Percentiles rank a stretch among this genome's conserved stretches.
These are phyloP conservation scores for Erythrolamprus reginae DNA, from an alignment of 2,113 vertebrate species.

Conservation along the genomic window DNA sequence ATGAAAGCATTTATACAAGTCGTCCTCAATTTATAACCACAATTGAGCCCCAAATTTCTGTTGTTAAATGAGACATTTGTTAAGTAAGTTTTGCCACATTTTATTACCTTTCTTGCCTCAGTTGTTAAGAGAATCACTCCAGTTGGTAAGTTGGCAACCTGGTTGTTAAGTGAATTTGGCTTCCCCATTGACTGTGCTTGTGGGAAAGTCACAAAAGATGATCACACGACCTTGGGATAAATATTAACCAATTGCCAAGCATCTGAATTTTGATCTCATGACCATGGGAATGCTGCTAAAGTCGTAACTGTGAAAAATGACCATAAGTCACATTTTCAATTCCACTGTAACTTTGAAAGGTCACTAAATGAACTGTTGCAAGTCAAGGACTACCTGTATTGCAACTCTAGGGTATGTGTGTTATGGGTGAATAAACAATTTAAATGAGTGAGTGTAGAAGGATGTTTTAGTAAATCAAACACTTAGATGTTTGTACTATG, in stretches of 20 bases:
- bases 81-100: background rate
- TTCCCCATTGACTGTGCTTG: background rate
- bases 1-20: slow-evolving; percentile 58
- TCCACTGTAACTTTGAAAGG: background rate
- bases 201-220: background rate
- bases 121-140: background rate
- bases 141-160: background rate
- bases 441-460: background rate
- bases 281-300: background rate
- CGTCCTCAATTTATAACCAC: background rate
- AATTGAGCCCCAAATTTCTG: background rate
- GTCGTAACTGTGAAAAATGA: background rate
- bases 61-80: background rate
- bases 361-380: too few relatives aligned
- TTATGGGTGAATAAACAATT: rapidly evolving
- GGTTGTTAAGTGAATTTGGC: background rate
- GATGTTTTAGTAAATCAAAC: slow-evolving; percentile 30
- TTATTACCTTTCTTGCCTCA: background rate
- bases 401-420: background rate
- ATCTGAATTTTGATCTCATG: background rate
- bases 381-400: background rate
- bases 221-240: background rate
- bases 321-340: background rate
- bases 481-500: slow-evolving; percentile 8
- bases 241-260: background rate